Evolutionary conservation across 2,113 vertebrate species (phyloP).

Genomic region (Saimiri boliviensis): DNA sequence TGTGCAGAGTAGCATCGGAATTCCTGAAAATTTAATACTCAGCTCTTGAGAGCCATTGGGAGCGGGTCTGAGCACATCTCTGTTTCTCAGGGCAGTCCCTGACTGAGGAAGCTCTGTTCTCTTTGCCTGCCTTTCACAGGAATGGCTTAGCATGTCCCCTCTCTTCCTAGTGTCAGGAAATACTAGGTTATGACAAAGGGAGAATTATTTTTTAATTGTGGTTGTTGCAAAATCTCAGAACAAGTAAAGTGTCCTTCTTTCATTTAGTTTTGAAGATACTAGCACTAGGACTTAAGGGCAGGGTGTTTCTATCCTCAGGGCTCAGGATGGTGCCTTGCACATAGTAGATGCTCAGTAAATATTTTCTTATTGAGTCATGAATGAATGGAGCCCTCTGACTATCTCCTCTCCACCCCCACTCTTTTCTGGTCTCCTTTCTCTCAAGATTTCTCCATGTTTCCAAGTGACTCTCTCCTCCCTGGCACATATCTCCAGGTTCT

Average conservation of each 20-base stretch:
- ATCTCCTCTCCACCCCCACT: accelerated
- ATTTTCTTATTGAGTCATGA: background rate
- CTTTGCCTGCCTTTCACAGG: background rate
- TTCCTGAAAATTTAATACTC: background rate
- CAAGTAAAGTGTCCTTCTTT: background rate
- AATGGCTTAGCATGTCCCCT: accelerated
- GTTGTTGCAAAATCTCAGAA: background rate
- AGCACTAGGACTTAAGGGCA: background rate
- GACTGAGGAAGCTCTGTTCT: background rate
- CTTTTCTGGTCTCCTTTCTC: background rate
- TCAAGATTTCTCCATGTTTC: background rate
- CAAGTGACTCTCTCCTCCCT: background rate
- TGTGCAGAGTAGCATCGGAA: background rate
- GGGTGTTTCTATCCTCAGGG: background rate
- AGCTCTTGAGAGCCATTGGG: background rate
- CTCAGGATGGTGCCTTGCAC: background rate
- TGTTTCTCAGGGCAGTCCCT: background rate
- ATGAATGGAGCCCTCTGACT: background rate
- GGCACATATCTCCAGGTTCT: background rate
- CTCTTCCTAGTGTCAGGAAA: background rate
- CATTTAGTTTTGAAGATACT: background rate
- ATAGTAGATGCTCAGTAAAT: background rate
- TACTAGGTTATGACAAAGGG: background rate
- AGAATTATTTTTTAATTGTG: background rate
- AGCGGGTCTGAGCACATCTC: no score